phyloP scores from a whole-genome alignment of 2,888 invertebrate genomes.

The Iselma pallidipennis region DNA sequence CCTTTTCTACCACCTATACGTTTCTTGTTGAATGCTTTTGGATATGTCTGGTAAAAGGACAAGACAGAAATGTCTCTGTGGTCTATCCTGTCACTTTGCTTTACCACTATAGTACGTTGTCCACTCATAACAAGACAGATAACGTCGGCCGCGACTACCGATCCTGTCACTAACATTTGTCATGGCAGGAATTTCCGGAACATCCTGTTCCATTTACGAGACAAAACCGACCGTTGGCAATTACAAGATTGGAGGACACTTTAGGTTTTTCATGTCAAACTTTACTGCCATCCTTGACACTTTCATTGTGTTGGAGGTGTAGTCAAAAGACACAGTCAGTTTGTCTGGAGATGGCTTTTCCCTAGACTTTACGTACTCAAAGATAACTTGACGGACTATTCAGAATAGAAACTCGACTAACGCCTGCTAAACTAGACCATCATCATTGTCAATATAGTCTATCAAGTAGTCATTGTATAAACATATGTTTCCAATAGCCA shows the following conservation, averaged over 20 bases:
- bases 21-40: conserved; percentile 33
- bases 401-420: not conserved
- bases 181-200: conserved; percentile 18
- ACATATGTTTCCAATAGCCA: not conserved
- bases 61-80: conserved; percentile 40
- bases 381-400: not conserved
- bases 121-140: conserved; percentile 46
- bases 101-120: conserved; percentile 38
- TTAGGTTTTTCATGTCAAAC: not conserved
- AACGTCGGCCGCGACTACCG: conserved; percentile 36
- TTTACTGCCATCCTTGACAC: not conserved
- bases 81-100: conserved; percentile 42
- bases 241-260: not conserved
- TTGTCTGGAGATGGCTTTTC: too few species aligned
- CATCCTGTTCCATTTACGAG: conserved; percentile 2
- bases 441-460: not conserved
- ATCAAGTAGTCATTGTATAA: not conserved
- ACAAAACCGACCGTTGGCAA: not conserved
- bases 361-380: not conserved
- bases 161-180: conserved; percentile 34
- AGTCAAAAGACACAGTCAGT: too few species aligned
- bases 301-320: not conserved
- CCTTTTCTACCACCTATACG: conserved; percentile 34
- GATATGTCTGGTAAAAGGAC: conserved; percentile 31
- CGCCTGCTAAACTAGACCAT: not conserved